Evolutionary conservation across 2,113 vertebrate genomes (phyloP), one percentile per base, ranked within the genome.

Genomic region (Nipponia nippon): DNA sequence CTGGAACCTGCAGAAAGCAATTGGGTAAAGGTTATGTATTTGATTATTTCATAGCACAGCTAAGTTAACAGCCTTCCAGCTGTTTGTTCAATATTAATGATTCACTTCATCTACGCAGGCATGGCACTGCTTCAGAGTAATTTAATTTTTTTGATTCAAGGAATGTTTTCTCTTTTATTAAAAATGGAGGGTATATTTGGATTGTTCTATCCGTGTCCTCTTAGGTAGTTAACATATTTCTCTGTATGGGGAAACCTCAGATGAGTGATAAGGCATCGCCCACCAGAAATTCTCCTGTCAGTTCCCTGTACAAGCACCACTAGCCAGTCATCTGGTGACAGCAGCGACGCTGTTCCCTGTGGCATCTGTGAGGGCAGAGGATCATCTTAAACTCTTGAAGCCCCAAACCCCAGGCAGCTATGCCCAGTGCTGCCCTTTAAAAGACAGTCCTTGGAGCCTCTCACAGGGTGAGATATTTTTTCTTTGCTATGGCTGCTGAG

Each of bases 351-450:
- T 69, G 1, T 23, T 65, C 22, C 36, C 62, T 46, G 9, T 16
- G 47, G 23, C 21, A n/a, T 4, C 25, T 49, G 34, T 0, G 1
- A 26, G 30, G 21, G 18, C 2, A 3, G 4, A 83, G 42, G 30
- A 22, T 65, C 36, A 26, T 29, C 34, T 56, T 42, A 25, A 75
- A 29, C 32, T 52, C 30, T 7, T 8, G 21, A 18, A 65, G 53
- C 22, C 49, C 30, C 36, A 56, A 22, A 14, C 4, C n/a, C 29
- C 42, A 44, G 65, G 27, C 56, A 77, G 11, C 23, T 58, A 3
- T 47, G 42, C 20, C 53, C 18, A 13, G 36, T 30, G 44, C 27
- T 58, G 76, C 13, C 14, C 47, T 71, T 71, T 67, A 42, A 47
- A 46, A 63, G 27, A 18, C 7, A 55, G 30, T 12, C 16, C 2